phyloP scores from a whole-genome alignment of 2,797 vertebrate genomes.

The Chaetophractus vellerosus region DNA sequence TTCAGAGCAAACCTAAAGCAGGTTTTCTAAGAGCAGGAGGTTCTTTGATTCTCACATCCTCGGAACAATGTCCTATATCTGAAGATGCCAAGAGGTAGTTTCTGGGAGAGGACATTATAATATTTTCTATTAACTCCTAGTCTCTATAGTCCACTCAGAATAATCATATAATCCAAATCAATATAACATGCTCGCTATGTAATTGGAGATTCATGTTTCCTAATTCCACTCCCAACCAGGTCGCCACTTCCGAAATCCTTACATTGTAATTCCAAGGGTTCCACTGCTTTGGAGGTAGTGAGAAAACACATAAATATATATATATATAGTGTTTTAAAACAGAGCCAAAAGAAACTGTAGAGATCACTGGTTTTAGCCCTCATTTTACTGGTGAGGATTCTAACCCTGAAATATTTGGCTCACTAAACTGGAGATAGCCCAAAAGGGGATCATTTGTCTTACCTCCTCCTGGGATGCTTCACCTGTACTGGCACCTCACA shows the following conservation, averaged over 20 bases:
- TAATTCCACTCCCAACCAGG: neutral
- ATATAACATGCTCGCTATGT: neutral
- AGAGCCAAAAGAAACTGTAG: neutral
- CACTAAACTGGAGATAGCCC: neutral
- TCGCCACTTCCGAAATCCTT: slow-evolving; percentile 27
- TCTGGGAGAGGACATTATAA: neutral
- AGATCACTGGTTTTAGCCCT: neutral
- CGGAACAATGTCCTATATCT: neutral
- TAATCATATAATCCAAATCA: slow-evolving; percentile 5
- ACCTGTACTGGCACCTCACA: neutral
- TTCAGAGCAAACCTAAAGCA: neutral
- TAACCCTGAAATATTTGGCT: neutral
- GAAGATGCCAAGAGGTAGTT: neutral
- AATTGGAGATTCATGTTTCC: neutral
- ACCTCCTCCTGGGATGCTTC: neutral
- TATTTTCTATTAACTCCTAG: neutral
- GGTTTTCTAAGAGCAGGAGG: neutral
- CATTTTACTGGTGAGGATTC: neutral
- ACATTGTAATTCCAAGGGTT: neutral
- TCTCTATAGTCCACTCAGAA: slow-evolving; percentile 1
- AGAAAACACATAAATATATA: neutral
- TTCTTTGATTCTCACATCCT: neutral
- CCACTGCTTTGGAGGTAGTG: neutral
- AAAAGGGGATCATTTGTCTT: neutral
- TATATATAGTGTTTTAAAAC: neutral